Evolutionary conservation across 2,113 vertebrate species (phyloP).

Genomic region (Arvicanthis niloticus): DNA sequence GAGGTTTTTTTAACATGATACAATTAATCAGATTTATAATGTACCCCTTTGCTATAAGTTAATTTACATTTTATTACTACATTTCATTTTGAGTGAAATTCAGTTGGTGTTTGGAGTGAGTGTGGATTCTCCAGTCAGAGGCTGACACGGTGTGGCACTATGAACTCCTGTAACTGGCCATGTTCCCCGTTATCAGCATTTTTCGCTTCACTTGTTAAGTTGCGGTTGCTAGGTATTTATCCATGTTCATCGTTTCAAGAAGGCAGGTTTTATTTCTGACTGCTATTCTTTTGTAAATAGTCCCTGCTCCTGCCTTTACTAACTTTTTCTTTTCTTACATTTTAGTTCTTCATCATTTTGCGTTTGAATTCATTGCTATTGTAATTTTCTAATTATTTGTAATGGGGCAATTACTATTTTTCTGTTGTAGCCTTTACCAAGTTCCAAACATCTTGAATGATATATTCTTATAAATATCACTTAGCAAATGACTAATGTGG

Average conservation of each 20-base stretch:
- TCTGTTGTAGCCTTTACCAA: not conserved
- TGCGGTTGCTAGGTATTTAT: not conserved
- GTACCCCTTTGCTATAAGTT: not conserved
- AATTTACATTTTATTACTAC: not conserved
- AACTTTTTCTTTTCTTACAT: not conserved
- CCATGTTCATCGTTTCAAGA: not conserved
- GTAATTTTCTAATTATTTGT: not conserved
- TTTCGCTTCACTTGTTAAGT: not conserved
- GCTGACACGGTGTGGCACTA: not conserved
- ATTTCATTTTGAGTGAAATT: not conserved
- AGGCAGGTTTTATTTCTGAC: not conserved
- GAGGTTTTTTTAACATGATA: not conserved
- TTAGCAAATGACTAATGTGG: not conserved
- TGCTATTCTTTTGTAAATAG: not conserved
- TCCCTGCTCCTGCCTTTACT: not conserved
- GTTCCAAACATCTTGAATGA: constrained; percentile 18
- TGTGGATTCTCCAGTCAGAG: not conserved
- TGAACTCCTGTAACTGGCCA: not conserved
- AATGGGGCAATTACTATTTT: not conserved
- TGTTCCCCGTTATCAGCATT: not conserved
- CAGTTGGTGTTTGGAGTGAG: not conserved
- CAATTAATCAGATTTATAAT: not conserved
- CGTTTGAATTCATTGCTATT: constrained; percentile 29
- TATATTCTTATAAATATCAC: not conserved
- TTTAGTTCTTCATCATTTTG: not conserved